A percentile compares a stretch with the other conserved stretches of the same genome.
Evolutionary conservation across 2,797 vertebrate species (phyloP).

Genomic region (Petrocephalus sullivani): DNA sequence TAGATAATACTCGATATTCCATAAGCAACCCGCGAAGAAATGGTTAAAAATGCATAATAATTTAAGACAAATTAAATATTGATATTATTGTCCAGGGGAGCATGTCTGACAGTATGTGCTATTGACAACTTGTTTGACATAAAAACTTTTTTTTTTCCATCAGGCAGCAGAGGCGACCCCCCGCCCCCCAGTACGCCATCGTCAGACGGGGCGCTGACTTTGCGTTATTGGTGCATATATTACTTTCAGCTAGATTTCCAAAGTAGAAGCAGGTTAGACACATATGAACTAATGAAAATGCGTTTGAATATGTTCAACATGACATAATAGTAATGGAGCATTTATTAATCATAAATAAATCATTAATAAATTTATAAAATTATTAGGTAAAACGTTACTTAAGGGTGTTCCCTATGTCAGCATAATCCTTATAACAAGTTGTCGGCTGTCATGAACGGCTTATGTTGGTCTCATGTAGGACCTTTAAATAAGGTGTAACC

Average conservation of each 20-base stretch:
- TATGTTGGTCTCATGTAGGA: too few relatives aligned
- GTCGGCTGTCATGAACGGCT: too few relatives aligned
- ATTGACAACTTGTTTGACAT: neutral
- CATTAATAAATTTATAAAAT: neutral
- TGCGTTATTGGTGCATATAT: neutral
- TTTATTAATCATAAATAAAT: neutral
- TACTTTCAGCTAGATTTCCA: neutral
- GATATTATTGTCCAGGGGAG: neutral
- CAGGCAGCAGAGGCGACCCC: neutral
- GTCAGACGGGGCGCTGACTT: neutral
- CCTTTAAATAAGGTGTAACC: too few relatives aligned
- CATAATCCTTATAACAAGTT: too few relatives aligned
- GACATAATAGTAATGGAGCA: neutral
- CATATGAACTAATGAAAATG: neutral
- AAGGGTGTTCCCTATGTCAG: too few relatives aligned
- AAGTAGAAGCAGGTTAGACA: neutral
- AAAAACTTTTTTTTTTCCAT: neutral
- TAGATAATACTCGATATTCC: neutral
- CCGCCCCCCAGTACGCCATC: neutral
- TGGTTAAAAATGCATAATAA: neutral
- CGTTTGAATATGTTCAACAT: neutral
- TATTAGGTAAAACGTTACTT: too few relatives aligned
- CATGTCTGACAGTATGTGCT: neutral
- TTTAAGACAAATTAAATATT: neutral
- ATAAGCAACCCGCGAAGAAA: neutral